A percentile compares a stretch with the other conserved stretches of the same genome.
Evolutionary conservation across 2,888 invertebrate genomes (phyloP).

Genomic region (Tetranychus piercei): DNA sequence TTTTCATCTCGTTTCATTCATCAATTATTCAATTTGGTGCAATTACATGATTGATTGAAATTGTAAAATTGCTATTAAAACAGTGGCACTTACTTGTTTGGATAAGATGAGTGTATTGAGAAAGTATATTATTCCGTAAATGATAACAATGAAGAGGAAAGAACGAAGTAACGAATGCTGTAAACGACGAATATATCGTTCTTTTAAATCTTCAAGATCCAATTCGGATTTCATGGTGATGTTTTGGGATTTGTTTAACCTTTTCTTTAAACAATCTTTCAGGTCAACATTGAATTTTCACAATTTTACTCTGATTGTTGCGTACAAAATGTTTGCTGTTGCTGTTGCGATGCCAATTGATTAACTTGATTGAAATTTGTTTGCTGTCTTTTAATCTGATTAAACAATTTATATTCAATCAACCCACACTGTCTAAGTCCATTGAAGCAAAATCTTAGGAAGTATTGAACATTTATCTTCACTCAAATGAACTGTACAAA

Average conservation of each 20-base stretch:
- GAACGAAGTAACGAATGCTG: conserved; percentile 58
- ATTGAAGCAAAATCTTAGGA: not conserved
- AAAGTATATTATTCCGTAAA: conserved; percentile 42
- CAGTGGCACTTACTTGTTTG: not conserved
- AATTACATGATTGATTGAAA: no score
- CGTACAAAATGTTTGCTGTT: no score
- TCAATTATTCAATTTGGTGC: no score
- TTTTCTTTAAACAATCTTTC: not conserved
- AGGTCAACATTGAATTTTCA: no score
- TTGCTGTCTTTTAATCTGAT: no score
- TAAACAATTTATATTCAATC: not conserved
- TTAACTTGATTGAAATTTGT: no score
- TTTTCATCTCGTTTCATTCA: no score
- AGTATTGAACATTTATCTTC: no score
- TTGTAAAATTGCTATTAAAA: no score
- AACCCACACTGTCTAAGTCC: not conserved
- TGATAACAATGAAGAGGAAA: conserved; percentile 46
- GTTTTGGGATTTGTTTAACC: not conserved
- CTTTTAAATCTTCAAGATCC: conserved; percentile 51
- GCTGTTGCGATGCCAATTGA: no score
- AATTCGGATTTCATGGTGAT: conserved; percentile 29
- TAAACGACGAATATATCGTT: conserved; percentile 49
- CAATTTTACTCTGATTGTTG: no score
- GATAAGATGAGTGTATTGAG: conserved; percentile 32
- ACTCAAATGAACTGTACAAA: no score